These are phyloP conservation scores for Odontomyia ornata DNA, from an alignment of 2,888 invertebrate species.

Conservation along the genomic window DNA sequence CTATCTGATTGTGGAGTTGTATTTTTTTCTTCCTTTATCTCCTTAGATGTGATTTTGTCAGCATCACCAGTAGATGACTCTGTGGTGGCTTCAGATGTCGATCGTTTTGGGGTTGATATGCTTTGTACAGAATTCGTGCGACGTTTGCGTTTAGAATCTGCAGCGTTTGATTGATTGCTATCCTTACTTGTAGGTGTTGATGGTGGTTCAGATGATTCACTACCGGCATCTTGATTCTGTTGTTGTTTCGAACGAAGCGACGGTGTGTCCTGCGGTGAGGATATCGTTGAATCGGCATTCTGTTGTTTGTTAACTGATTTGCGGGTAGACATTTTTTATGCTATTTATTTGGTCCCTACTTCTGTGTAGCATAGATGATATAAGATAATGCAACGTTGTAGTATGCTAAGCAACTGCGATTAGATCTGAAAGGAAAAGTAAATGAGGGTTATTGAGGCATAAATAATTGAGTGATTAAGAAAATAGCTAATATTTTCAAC, in stretches of 20 bases:
- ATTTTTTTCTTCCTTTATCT: conserved; percentile 34
- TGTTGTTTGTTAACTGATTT: conserved; percentile 57
- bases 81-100: conserved; percentile 1
- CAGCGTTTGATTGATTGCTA: not conserved
- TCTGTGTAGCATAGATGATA: conserved; percentile 28
- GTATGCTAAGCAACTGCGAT: too few relatives aligned
- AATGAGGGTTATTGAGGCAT: not conserved
- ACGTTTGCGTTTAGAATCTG: conserved; percentile 32
- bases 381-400: too few relatives aligned
- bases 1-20: conserved; percentile 49
- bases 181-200: conserved; percentile 43
- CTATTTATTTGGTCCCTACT: conserved; percentile 19
- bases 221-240: conserved; percentile 41
- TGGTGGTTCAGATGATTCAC: conserved; percentile 36
- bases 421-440: not conserved
- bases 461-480: not conserved
- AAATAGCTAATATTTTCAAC: too few relatives aligned
- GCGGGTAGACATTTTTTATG: conserved; percentile 55
- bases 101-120: conserved; percentile 18
- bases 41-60: conserved; percentile 20
- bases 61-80: conserved; percentile 38
- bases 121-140: conserved; percentile 33
- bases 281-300: conserved; percentile 55
- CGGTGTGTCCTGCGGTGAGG: conserved; percentile 18
- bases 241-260: conserved; percentile 24